phyloP scores from a whole-genome alignment of 2,113 vertebrate species.

The Nothobranchius furzeri region DNA sequence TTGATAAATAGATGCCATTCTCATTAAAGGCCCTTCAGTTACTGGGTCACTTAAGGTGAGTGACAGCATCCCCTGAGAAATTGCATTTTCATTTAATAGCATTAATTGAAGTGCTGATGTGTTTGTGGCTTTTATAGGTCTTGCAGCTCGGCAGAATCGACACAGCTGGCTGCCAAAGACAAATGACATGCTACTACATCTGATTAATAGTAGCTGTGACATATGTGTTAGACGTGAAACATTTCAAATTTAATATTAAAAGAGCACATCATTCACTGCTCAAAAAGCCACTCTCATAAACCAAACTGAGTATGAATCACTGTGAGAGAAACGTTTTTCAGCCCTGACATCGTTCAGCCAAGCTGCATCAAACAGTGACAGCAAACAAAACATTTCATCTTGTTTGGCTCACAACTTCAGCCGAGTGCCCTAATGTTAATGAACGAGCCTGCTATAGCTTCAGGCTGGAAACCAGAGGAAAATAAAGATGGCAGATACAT shows the following conservation, averaged over 20 bases:
- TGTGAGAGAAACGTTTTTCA: background rate
- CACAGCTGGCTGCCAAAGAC: slow-evolving; percentile 41
- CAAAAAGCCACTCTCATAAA: slow-evolving; percentile 62
- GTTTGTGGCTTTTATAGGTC: slow-evolving; percentile 51
- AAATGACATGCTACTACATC: slow-evolving; percentile 59
- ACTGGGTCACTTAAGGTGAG: slow-evolving; percentile 31
- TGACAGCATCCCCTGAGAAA: slow-evolving; percentile 43
- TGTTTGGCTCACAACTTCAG: background rate
- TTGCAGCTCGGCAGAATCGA: slow-evolving; percentile 36
- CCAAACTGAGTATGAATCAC: slow-evolving; percentile 68
- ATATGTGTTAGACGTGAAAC: slow-evolving; percentile 63
- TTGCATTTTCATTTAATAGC: slow-evolving; percentile 52
- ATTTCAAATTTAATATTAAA: slow-evolving; percentile 73
- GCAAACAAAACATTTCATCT: background rate
- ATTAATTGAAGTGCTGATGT: slow-evolving; percentile 65
- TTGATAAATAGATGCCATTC: slow-evolving; percentile 16
- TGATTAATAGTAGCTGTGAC: slow-evolving; percentile 75
- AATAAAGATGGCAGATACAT: too few relatives aligned
- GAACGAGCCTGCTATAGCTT: background rate
- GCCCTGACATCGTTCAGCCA: slow-evolving; percentile 25
- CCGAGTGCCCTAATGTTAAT: background rate
- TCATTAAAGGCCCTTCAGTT: slow-evolving; percentile 33
- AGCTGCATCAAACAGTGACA: background rate
- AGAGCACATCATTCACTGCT: slow-evolving; percentile 70
- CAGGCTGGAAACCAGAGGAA: too few relatives aligned